Evolutionary conservation across 2,797 vertebrate species (phyloP), one percentile per base, ranked within the genome.

Genomic region (Pipistrellus kuhlii): DNA sequence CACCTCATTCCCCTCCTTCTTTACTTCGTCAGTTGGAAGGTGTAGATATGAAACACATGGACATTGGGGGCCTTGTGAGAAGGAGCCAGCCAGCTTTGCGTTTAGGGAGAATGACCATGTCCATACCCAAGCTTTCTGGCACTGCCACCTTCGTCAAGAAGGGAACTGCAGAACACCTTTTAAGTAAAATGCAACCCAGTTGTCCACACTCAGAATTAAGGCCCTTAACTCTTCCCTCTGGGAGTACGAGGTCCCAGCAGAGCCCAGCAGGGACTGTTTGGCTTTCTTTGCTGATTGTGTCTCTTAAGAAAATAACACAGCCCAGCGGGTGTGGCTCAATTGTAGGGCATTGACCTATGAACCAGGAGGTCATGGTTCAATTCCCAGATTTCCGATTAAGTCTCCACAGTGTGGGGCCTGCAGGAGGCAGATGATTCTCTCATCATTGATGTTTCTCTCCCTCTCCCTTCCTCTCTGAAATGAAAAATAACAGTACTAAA

Each of bases 261-360:
- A 69, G 32, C 32, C 13, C 44, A 77, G 62, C 11, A 41, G 6
- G 38, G 38, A 41, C 0, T 6, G 81, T n/a, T 53, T 44, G n/a
- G 41, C 59, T 59, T 80, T 13, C 41, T 72, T 92, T 76, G 72
- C 59, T 53, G 72, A 86, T 44, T 8, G n/a, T 6, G 27, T 73
- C 38, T 82, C 82, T 91, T 53, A 73, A 88, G 92, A 62, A 96
- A 94, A 95, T 46, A 51, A 32, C n/a, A 11, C 46, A 51, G 30
- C 10, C 25, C 27, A 62, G 59, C 25, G 0, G 1, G 59, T 2
- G 12, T 30, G 59, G 59, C 59, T 62, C 27, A 30, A 62, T 62
- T 2, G 59, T 30, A 30, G 59, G 27, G 59, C 12, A 1, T 62
- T 2, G 5, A 30, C 12, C 59, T 30, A 62, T 62, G 59, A 62